Evolutionary conservation across 2,888 invertebrate species (phyloP).

Genomic region (Arge pagana): DNA sequence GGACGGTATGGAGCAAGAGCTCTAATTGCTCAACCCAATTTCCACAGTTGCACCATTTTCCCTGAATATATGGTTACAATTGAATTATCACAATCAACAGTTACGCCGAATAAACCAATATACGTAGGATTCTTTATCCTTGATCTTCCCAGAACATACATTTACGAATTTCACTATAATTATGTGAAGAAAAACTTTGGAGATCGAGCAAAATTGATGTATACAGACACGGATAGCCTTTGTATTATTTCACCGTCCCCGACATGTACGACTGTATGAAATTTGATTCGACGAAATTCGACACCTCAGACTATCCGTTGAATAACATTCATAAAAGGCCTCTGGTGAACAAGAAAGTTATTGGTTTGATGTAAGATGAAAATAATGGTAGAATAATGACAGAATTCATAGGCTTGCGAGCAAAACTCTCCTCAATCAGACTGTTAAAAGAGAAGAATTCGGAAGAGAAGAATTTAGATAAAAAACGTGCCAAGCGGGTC

Average conservation of each 20-base stretch:
- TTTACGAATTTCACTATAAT: constrained; percentile 46
- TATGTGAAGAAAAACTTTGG: constrained; percentile 30
- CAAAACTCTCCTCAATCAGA: too few species aligned
- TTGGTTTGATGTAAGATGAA: constrained; percentile 43
- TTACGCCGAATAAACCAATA: constrained; percentile 41
- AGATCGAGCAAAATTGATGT: constrained; percentile 30
- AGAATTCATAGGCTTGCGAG: constrained; percentile 39
- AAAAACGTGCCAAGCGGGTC: too few species aligned
- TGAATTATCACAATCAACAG: constrained; percentile 31
- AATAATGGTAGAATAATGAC: constrained; percentile 33
- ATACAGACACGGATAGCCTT: constrained; percentile 35
- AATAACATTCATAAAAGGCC: constrained; percentile 33
- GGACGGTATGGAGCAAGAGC: constrained; percentile 36
- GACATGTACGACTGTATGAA: constrained; percentile 45
- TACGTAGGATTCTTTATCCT: constrained; percentile 41
- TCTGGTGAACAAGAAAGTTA: constrained; percentile 34
- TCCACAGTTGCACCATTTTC: constrained; percentile 44
- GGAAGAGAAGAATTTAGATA: too few species aligned
- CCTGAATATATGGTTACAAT: constrained; percentile 44
- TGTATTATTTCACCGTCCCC: constrained; percentile 40
- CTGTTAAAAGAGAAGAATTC: too few species aligned
- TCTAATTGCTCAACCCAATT: constrained; percentile 40
- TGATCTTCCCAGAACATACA: constrained; percentile 41
- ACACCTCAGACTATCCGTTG: constrained; percentile 35
- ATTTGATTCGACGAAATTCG: constrained; percentile 39